Evolutionary conservation across 2,113 vertebrate genomes (phyloP), one percentile per base, ranked within the genome.

Genomic region (Cisticola juncidis): DNA sequence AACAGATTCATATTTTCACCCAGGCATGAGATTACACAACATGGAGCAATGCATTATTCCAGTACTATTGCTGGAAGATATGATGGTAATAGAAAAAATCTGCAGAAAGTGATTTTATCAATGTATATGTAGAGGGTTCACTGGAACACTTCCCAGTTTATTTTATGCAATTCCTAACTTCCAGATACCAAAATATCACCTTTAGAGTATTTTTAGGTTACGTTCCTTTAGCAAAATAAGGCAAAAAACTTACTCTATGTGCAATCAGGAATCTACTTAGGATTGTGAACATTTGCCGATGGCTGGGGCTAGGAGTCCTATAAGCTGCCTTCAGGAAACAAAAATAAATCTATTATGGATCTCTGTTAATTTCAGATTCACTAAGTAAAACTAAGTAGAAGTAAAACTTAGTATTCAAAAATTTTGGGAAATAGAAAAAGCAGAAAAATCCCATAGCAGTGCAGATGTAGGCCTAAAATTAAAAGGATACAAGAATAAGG

Each of bases 121-220:
- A 3, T 31, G 22, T 19, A 29, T 6, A 25, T 17, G 19, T 31
- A 29, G 6, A 13, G 21, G 6, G 25, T 35, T 56, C 0, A 0
- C 21, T 71, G n/a, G 22, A 62, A 40, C 35, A 28, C 8, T 57
- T 79, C 65, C 21, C 57, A 69, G 18, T 7, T 69, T 72, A 22
- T 72, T 80, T 72, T 53, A 51, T 36, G 2, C 26, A 44, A 28
- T 47, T 38, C 65, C 14, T 60, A 61, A 58, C 8, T 70, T 81
- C n/a, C 11, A 50, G 23, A 58, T 54, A 78, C 15, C 35, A 81
- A 72, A 76, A 57, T 21, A 51, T 9, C 14, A 64, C 5, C 5
- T 48, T 88, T 16, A 51, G 5, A 78, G 14, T 15, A 36, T 58
- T 91, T 81, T 56, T 33, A 68, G 5, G 3, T 45, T 62, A 62